Evolutionary conservation across 2,888 invertebrate genomes (phyloP).

Genomic region (Brachypalpus laphriformis): DNA sequence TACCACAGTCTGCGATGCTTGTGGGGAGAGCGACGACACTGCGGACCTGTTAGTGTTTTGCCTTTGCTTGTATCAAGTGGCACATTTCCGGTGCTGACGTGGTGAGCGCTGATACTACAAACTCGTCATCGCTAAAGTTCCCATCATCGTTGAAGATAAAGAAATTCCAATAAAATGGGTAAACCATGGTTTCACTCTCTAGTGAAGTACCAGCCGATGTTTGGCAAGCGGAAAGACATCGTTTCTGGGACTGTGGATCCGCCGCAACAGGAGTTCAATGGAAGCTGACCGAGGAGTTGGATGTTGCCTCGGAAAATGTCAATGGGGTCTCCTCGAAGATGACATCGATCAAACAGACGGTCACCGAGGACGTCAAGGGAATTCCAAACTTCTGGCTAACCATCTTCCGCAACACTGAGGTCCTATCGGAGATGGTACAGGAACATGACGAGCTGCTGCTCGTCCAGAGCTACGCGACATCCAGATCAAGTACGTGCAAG

Average conservation of each 20-base stretch:
- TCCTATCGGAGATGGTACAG: slow-evolving; percentile 96
- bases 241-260: slow-evolving; percentile 89
- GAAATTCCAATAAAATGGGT: too few relatives aligned
- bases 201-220: slow-evolving; percentile 81
- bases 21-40: too few relatives aligned
- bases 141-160: too few relatives aligned
- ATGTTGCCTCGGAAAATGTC: slow-evolving; percentile 86
- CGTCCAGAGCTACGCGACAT: slow-evolving; percentile 82
- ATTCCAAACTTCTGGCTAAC: slow-evolving; percentile 95
- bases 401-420: slow-evolving; percentile 93
- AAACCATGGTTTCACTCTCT: too few relatives aligned
- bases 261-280: slow-evolving; percentile 93
- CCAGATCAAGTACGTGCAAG: slow-evolving; percentile 81
- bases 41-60: too few relatives aligned
- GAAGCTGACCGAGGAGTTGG: slow-evolving; percentile 90
- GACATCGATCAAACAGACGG: slow-evolving; percentile 85
- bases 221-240: slow-evolving; percentile 80
- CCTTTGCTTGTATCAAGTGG: too few relatives aligned
- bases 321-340: slow-evolving; percentile 75
- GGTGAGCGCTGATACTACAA: too few relatives aligned
- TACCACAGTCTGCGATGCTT: too few relatives aligned
- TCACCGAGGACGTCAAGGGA: slow-evolving; percentile 94
- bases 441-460: slow-evolving; percentile 88
- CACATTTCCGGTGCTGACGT: too few relatives aligned
- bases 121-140: too few relatives aligned